These are phyloP conservation scores for Tetanocera ferruginea DNA, from an alignment of 2,888 invertebrate genomes.

Conservation along the genomic window DNA sequence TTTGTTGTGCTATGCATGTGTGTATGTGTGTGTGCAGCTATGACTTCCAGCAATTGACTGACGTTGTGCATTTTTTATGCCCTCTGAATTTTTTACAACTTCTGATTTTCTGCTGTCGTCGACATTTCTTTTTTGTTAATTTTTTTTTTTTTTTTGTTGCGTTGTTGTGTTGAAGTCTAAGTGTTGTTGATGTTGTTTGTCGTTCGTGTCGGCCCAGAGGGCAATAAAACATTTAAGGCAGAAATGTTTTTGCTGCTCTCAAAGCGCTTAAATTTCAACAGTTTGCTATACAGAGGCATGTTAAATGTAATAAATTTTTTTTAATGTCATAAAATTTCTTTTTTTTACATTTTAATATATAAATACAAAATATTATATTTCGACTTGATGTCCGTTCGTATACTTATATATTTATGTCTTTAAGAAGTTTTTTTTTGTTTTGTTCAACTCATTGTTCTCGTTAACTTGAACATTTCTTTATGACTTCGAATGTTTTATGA, in stretches of 20 bases:
- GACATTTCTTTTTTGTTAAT: neutral
- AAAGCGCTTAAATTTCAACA: neutral
- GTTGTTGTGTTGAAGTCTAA: neutral
- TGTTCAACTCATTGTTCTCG: no score
- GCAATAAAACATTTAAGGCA: conserved; percentile 22
- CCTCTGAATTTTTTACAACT: conserved; percentile 5
- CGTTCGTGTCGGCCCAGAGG: conserved; percentile 14
- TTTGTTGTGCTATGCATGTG: neutral
- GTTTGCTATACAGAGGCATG: no score
- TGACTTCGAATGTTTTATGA: no score
- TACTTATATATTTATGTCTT: no score
- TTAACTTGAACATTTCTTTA: no score
- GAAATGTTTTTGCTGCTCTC: neutral
- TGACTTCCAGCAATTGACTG: neutral
- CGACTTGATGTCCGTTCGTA: no score
- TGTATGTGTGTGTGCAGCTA: neutral
- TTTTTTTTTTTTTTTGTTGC: neutral
- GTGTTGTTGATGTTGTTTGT: neutral
- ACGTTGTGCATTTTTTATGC: conserved; percentile 12
- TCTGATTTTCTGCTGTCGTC: conserved; percentile 14
- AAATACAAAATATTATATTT: no score
- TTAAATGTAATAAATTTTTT: no score
- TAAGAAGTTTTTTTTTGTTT: no score
- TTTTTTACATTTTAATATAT: no score
- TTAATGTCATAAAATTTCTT: no score